Percentiles rank a stretch among this genome's conserved stretches.
These are phyloP conservation scores for Melanaphis sacchari DNA, from an alignment of 1,140 invertebrate species.

Conservation along the genomic window DNA sequence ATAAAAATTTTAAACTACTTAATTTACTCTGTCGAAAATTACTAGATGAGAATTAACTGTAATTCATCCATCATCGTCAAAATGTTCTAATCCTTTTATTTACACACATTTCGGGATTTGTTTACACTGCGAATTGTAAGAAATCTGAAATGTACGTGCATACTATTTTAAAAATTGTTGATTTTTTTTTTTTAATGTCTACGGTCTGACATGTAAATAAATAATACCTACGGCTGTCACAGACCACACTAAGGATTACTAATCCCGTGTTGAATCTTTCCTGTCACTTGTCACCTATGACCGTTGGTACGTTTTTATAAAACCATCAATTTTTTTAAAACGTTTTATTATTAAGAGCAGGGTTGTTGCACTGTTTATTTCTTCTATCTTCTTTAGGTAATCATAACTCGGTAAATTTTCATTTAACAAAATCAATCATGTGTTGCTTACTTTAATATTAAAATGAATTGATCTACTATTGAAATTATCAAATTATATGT, in stretches of 20 bases:
- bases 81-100: no score
- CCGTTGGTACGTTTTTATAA: neutral
- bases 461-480: neutral
- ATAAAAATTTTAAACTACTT: no score
- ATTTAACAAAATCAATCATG: neutral
- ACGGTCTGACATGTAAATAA: no score
- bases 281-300: neutral
- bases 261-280: neutral
- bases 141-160: no score
- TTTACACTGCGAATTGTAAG: no score
- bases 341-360: neutral
- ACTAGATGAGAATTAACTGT: no score
- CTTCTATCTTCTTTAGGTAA: neutral
- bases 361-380: neutral
- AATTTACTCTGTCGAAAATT: no score
- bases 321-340: neutral
- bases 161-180: no score
- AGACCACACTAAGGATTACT: neutral
- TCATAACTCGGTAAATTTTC: neutral
- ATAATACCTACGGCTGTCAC: no score
- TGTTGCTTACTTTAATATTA: neutral
- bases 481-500: neutral
- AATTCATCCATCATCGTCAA: no score
- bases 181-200: no score
- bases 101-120: no score